Evolutionary conservation across 2,888 invertebrate genomes (phyloP), one percentile per base, ranked within the genome.

Genomic region (Bhutanitis thaidina): DNA sequence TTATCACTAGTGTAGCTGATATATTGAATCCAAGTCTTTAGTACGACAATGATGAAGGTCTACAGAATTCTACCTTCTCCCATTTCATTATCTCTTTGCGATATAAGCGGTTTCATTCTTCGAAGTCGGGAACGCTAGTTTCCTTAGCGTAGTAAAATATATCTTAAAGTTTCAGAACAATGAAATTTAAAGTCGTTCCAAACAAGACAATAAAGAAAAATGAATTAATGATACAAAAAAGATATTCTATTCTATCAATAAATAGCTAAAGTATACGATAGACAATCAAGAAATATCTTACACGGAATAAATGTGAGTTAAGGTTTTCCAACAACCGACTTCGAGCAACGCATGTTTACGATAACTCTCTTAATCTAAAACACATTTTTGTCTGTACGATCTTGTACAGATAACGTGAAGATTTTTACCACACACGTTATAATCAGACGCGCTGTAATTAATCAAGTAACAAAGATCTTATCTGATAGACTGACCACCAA

Each of bases 401-500:
- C 71, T 64, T 52, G 58, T 68, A 49, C 43, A 69, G 74, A 75
- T 74, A 71, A 67, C 55, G 57, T 58, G 57, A 58, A 64, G 70
- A 75, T 65, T 69, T 68, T 66, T 65, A 71, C 77, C 74, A 71
- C 66, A 67, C 67, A 59, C 67, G 58, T 61, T 62, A 64, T 69
- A 74, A 76, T 78, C 74, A 67, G 64, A 71, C 65, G 67, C 61
- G 60, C 56, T 60, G 73, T 79, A 78, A 80, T 82, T 80, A 80
- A 79, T 80, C 76, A 76, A 71, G 66, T 62, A 61, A 72, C 66
- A 65, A 60, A 59, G 71, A 74, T 74, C 62, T 58, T 53, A 67
- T 61, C 57, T 64, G 78, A 80, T 80, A 80, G 66, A 54, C 49
- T 62, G 78, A 62, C 82, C 82, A 81, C 81, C 82, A 67, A 65